These are phyloP conservation scores for Pseudomyrmex gracilis DNA, from an alignment of 1,140 invertebrate species.

Conservation along the genomic window DNA sequence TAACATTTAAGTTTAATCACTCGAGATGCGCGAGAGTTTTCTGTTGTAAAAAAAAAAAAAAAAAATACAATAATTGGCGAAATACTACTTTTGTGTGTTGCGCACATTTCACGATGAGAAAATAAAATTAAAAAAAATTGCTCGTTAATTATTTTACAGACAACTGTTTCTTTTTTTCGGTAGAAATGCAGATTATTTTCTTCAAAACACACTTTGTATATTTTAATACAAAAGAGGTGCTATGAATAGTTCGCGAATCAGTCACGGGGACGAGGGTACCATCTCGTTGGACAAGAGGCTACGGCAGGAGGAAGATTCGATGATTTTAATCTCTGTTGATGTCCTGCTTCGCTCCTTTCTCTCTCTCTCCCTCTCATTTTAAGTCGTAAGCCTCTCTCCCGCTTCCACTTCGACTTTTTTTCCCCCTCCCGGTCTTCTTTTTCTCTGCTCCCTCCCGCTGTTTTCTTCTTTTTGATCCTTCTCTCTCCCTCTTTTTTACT, in stretches of 20 bases:
- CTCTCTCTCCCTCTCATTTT: slow-evolving; percentile 3
- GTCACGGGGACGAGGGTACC: slow-evolving; percentile 27
- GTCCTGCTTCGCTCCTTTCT: slow-evolving; percentile 15
- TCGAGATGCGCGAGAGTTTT: neutral
- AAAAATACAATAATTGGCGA: too few species aligned
- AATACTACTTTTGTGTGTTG: too few species aligned
- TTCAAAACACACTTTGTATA: too few species aligned
- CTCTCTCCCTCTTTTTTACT: slow-evolving; percentile 9
- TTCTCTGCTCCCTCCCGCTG: neutral
- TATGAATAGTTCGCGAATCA: slow-evolving; percentile 27
- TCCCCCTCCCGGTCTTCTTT: slow-evolving; percentile 26
- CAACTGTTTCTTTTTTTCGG: too few species aligned
- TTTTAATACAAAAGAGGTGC: neutral
- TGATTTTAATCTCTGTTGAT: slow-evolving; percentile 80
- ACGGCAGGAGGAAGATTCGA: slow-evolving; percentile 69
- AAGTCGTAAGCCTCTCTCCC: slow-evolving; percentile 36
- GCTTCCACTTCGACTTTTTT: slow-evolving; percentile 20
- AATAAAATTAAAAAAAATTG: too few species aligned
- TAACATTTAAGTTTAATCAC: slow-evolving; percentile 31
- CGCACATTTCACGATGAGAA: too few species aligned
- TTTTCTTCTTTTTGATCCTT: neutral
- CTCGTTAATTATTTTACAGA: too few species aligned
- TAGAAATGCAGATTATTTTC: too few species aligned
- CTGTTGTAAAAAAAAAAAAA: neutral
- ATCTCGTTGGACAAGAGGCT: slow-evolving; percentile 49